Evolutionary conservation across 53 echinoderm and acorn worm species (phyloP), one percentile per base, ranked within the genome.

Genomic region (Paracentrotus lividus): DNA sequence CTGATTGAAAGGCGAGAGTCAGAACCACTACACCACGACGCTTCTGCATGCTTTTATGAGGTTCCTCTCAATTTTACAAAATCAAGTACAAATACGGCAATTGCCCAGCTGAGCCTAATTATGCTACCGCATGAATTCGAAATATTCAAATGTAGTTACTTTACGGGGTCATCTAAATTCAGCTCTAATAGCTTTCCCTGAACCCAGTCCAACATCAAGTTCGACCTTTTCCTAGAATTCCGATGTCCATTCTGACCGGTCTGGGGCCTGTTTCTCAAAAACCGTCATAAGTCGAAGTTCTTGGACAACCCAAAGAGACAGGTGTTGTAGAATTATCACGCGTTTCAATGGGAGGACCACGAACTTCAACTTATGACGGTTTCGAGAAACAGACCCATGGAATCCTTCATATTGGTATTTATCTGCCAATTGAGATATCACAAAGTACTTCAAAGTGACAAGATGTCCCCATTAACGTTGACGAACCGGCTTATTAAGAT

Each of bases 401-500:
- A 18, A 72, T 40, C 40, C 40, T 38, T 72, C 72, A 72, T 38
- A 72, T 36, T 72, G 18, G 40, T 40, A 15, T 18, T 72, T 36
- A 72, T 72, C 72, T 40, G 36, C 72, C 40, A 72, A 72, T 72
- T 72, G 72, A 38, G 72, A 72, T 10, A 72, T 72, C 72, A 38
- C 9, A 72, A 36, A 72, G 40, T 13, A 18, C 72, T 72, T 20
- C 20, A 16, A 38, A 72, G 40, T 72, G 72, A 72, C 38, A 72
- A 32, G 40, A 40, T 40, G 72, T 72, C 72, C 20, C 72, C 72
- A 72, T 72, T 72, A 16, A 38, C 72, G 2, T 72, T 4, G 10
- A 36, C 40, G 72, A 72, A 72, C 18, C 72, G 36, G 72, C 40
- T 72, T 40, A 36, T 72, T 32, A 72, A 40, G 72, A 40, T 72